phyloP scores from a whole-genome alignment of 2,113 vertebrate species.

The Steatornis caripensis region DNA sequence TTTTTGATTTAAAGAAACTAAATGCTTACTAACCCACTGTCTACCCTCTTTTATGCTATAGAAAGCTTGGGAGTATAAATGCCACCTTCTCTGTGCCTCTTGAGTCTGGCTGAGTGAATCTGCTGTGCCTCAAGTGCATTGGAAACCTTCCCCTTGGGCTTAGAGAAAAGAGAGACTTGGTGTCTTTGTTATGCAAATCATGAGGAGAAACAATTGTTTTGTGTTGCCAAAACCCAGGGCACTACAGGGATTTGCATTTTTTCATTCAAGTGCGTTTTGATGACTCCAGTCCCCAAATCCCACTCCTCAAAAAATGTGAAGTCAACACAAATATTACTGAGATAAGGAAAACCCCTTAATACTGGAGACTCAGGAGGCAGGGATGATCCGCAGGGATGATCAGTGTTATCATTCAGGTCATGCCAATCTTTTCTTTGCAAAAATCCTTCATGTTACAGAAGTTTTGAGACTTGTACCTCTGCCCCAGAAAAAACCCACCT shows the following conservation, averaged over 20 bases:
- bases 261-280: not conserved
- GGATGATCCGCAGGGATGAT: rapidly evolving
- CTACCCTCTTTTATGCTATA: constrained; percentile 9
- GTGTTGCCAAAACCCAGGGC: not conserved
- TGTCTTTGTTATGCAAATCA: constrained; percentile 53
- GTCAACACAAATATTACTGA: not conserved
- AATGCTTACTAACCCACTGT: constrained; percentile 12
- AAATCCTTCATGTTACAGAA: not conserved
- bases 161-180: not conserved
- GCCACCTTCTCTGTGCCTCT: not conserved
- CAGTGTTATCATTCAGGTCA: not conserved
- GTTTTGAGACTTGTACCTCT: not conserved
- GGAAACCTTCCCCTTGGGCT: not conserved
- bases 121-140: not conserved
- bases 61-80: not conserved
- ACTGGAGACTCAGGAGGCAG: not conserved
- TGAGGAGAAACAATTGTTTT: not conserved
- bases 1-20: constrained; percentile 52
- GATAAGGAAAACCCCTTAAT: not conserved
- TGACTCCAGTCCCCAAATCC: not conserved
- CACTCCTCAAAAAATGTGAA: not conserved
- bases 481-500: not conserved
- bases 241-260: not conserved
- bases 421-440: not conserved
- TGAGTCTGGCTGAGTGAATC: not conserved